Evolutionary conservation across 2,797 vertebrate species (phyloP).

Genomic region (Iguana delicatissima): DNA sequence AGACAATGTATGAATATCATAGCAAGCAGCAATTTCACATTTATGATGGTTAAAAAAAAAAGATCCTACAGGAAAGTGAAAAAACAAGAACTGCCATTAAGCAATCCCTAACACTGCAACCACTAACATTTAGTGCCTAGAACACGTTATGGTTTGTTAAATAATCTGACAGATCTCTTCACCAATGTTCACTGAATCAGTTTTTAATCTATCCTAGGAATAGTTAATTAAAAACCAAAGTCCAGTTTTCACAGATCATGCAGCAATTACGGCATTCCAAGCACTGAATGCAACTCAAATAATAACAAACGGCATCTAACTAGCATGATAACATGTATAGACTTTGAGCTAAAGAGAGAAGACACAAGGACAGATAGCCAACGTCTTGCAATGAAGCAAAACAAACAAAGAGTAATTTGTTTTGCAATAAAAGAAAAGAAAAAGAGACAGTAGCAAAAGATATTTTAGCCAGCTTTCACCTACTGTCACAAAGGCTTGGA

Average conservation of each 20-base stretch:
- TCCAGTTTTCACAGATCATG: neutral
- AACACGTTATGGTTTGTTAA: neutral
- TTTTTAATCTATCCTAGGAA: neutral
- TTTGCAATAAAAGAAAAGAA: neutral
- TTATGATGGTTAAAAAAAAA: neutral
- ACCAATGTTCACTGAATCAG: neutral
- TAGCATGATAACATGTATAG: neutral
- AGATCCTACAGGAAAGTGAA: neutral
- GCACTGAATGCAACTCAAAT: neutral
- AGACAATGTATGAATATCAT: neutral
- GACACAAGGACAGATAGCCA: neutral
- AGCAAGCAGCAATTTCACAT: neutral
- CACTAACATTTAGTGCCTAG: neutral
- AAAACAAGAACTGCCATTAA: neutral
- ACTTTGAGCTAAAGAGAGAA: neutral
- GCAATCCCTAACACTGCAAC: neutral
- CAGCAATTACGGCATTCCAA: neutral
- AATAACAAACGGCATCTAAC: neutral
- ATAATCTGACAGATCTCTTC: neutral
- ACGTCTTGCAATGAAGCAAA: neutral
- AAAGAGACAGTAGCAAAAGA: too few species aligned
- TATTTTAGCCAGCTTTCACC: neutral
- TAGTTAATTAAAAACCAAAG: neutral
- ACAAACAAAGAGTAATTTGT: neutral
- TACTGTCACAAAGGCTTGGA: neutral